phyloP scores from a whole-genome alignment of 2,888 invertebrate genomes.

The Thymelicus lineola region DNA sequence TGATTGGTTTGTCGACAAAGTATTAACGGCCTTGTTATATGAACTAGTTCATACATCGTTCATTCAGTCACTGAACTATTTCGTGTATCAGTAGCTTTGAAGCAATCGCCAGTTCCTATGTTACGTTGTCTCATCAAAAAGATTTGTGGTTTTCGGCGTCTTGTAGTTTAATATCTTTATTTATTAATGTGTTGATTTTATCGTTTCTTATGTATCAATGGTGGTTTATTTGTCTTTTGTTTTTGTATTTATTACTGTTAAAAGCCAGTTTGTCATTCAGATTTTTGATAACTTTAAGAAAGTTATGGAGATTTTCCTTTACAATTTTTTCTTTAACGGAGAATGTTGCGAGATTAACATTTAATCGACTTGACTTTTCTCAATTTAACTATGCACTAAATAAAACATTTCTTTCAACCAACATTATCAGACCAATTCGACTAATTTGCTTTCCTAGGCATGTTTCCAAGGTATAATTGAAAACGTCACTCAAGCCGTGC shows the following conservation, averaged over 20 bases:
- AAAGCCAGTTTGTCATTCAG: too few relatives aligned
- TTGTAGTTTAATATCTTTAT: slow-evolving; percentile 18
- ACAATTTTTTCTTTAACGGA: too few relatives aligned
- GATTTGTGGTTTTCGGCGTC: slow-evolving; percentile 19
- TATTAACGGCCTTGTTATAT: slow-evolving; percentile 23
- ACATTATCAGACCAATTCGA: slow-evolving; percentile 13
- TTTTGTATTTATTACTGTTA: not conserved
- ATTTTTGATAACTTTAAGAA: too few relatives aligned
- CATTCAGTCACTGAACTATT: slow-evolving; percentile 13
- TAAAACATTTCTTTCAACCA: not conserved
- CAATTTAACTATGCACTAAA: not conserved
- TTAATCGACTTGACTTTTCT: too few relatives aligned
- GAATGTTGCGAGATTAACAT: too few relatives aligned
- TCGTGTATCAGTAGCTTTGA: slow-evolving; percentile 26
- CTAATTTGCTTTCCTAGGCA: slow-evolving; percentile 31
- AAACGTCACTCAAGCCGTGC: slow-evolving; percentile 8
- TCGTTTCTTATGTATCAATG: not conserved
- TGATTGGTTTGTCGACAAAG: slow-evolving; percentile 25
- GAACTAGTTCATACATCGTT: slow-evolving; percentile 23
- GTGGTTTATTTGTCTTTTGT: not conserved
- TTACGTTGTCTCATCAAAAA: slow-evolving; percentile 25
- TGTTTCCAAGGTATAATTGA: slow-evolving; percentile 26
- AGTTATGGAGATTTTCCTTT: too few relatives aligned
- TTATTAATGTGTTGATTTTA: slow-evolving; percentile 15
- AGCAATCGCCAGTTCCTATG: slow-evolving; percentile 21